Percentiles rank a stretch among this genome's conserved stretches.
These are phyloP conservation scores for Cercopithecus hamlyni DNA, from an alignment of 2,797 vertebrate species.

Conservation along the genomic window DNA sequence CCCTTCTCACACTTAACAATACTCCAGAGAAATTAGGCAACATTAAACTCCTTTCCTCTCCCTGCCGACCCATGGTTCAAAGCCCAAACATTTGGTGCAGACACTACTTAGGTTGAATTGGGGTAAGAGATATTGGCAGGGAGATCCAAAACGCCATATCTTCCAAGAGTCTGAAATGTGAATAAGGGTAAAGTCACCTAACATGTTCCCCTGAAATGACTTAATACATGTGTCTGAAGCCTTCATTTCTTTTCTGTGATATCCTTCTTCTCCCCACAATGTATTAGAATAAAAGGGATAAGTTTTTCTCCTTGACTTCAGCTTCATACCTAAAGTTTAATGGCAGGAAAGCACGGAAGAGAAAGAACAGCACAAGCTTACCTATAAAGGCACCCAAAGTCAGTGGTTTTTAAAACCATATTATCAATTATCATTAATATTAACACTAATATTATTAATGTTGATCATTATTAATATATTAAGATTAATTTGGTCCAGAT, in stretches of 20 bases:
- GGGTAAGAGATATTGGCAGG: background rate
- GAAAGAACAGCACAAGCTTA: background rate
- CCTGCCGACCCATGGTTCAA: background rate
- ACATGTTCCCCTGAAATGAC: background rate
- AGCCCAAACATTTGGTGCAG: background rate
- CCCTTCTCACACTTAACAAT: background rate
- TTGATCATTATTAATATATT: background rate
- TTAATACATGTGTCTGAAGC: background rate
- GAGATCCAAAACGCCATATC: background rate
- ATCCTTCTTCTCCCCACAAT: background rate
- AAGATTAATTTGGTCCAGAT: background rate
- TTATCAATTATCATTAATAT: background rate
- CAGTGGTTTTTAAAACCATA: background rate
- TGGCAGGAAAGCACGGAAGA: background rate
- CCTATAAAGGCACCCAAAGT: background rate
- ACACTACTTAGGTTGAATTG: background rate
- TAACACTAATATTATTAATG: background rate
- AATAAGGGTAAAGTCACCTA: background rate
- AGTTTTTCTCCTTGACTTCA: background rate
- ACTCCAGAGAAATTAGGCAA: background rate
- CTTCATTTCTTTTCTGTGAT: background rate
- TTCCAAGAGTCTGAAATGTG: background rate
- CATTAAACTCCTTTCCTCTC: background rate
- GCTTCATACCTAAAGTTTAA: background rate
- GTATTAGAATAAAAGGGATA: background rate